Evolutionary conservation across 2,888 invertebrate genomes (phyloP), one percentile per base, ranked within the genome.

Genomic region (Pantelozetes paolii): DNA sequence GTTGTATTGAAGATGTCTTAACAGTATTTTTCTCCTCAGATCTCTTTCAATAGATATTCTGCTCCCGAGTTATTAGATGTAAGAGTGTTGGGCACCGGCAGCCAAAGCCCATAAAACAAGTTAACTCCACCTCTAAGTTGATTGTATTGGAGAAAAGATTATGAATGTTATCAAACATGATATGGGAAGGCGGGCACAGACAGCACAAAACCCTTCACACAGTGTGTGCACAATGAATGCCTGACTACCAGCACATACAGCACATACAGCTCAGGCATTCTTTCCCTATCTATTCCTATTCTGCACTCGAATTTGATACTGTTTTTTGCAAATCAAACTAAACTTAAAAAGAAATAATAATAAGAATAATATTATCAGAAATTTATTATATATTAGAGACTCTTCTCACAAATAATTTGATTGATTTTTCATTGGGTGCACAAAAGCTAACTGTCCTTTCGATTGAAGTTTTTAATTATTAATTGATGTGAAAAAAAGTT

Each of bases 131-230:
- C 64, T 18, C 32, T 32, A 26, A 40, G 20, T 64, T 18, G n/a
- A 64, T 64, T 32, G 64, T 36, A 64, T 64, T 64, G 64, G 64
- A 36, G 36, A 64, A 36, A 20, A 36, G 64, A 64, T 64, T 36
- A 64, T 64, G 64, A 64, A 64, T 64, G 59, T 59, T 30, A 59
- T 30, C 30, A 6, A 5, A 5, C 30, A 30, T 6, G 15, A 30
- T 2, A 59, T 3, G 3, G 28, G 26, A 30, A 28, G 59, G 59
- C 59, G 59, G 59, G 13, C 15, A 5, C 23, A 2, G 50, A n/a
- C 50, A 50, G 6, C 23, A 50, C 50, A 23, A n/a, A n/a, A 45
- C 2, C 15, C n/a, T 15, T 11, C 15, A 45, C 40, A 15, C 45
- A 11, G 50, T 45, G 15, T 36, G 45, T 45, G 45, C 45, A 13